Percentiles rank a stretch among this genome's conserved stretches.
These are phyloP conservation scores for Sebastes oblongus DNA, from an alignment of 2,797 vertebrate genomes.

Conservation along the genomic window DNA sequence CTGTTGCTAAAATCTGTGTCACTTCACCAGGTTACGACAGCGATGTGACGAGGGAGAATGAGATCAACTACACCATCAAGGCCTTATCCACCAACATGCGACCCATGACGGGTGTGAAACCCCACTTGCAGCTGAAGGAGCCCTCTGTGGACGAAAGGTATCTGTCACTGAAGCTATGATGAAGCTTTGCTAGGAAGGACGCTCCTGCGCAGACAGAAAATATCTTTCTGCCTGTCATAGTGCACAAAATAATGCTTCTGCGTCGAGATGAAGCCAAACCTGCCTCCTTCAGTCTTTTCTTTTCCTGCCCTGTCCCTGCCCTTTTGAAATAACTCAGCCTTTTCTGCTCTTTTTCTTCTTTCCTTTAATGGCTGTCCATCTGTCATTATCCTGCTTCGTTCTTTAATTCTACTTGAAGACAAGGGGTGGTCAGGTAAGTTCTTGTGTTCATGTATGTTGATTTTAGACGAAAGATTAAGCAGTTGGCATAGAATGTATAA, in stretches of 20 bases:
- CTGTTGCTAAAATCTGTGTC: not conserved
- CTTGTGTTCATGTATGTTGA: constrained; percentile 31
- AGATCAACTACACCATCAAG: constrained; percentile 97
- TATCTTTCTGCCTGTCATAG: not conserved
- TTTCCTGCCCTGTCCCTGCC: constrained; percentile 48
- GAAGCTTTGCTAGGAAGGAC: not conserved
- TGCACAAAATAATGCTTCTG: not conserved
- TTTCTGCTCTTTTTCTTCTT: constrained; percentile 78
- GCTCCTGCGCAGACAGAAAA: not conserved
- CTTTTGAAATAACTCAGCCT: constrained; percentile 70
- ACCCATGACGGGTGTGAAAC: constrained; percentile 95
- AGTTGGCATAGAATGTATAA: not conserved
- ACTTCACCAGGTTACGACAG: constrained; percentile 92
- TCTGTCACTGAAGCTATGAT: constrained; percentile 15
- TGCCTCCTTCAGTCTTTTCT: constrained; percentile 52
- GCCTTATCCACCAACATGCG: constrained; percentile 97
- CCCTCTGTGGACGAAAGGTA: constrained; percentile 97
- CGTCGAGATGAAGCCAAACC: constrained; percentile 18
- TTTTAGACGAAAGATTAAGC: not conserved
- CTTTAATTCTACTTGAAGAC: constrained; percentile 90
- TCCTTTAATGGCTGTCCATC: constrained; percentile 77
- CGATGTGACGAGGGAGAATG: constrained; percentile 96
- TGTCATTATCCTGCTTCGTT: constrained; percentile 80
- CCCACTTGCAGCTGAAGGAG: constrained; percentile 96
- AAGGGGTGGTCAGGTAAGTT: constrained; percentile 98